phyloP scores from a whole-genome alignment of 2,113 vertebrate species.

The Sinocyclocheilus rhinocerous region DNA sequence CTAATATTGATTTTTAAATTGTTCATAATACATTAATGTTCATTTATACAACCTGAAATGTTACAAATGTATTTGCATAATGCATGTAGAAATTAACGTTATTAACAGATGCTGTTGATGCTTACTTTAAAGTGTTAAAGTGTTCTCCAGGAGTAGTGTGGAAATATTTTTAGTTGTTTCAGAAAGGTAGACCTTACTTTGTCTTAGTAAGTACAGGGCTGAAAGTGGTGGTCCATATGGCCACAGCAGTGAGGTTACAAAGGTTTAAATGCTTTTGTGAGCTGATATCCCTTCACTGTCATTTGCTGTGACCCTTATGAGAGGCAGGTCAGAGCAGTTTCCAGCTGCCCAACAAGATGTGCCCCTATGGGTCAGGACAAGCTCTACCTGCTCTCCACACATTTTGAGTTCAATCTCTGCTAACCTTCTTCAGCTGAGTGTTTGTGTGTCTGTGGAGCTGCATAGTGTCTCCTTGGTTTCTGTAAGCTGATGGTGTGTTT shows the following conservation, averaged over 20 bases:
- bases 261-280: slow-evolving; percentile 10
- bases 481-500: background rate
- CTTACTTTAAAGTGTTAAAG: background rate
- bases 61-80: no score
- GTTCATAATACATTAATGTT: no score
- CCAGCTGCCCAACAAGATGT: slow-evolving; percentile 7
- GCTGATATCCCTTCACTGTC: background rate
- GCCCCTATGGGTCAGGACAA: background rate
- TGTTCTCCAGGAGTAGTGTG: background rate
- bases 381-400: background rate
- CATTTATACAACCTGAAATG: no score
- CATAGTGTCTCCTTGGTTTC: background rate
- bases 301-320: background rate
- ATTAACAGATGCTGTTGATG: no score
- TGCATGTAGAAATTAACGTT: no score
- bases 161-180: background rate
- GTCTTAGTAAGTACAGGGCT: background rate
- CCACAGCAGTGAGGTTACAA: background rate
- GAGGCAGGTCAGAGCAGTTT: background rate
- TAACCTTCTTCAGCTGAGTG: background rate
- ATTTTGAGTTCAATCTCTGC: background rate
- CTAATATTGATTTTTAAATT: background rate
- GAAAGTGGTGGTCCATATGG: background rate
- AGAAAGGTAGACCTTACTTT: background rate
- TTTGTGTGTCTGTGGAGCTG: background rate